Base-by-base conservation (phyloP, 2,888 invertebrate species). In the Athetis lepigone region DNA sequence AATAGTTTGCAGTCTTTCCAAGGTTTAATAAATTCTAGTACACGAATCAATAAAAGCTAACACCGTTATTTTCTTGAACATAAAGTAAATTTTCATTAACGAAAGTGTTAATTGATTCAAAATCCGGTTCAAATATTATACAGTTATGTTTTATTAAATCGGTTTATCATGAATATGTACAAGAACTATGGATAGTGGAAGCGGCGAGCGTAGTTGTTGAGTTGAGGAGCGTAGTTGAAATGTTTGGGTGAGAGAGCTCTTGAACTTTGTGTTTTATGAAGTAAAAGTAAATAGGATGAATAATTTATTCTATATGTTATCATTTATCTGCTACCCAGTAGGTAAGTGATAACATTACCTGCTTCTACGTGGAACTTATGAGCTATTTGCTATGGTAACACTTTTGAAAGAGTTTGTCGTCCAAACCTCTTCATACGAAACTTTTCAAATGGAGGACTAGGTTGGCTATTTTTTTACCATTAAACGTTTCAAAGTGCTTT, bases 71-170 rank as follows among this genome's bases (percentile, higher is more conserved):
- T n/a, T 57, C 36, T 46, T 27, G n/a, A 62, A 58, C 55, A 52
- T 43, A 54, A 74, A 62, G 65, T 81, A 65, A 74, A 75, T 75
- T 75, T 75, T 77, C 63, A 81, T 80, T 81, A 82, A 77, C 70
- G 61, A 77, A 79, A 75, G 80, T 79, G 80, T 77, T 77, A 82
- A 83, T 76, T 80, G 80, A 81, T 76, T 80, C 64, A 73, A 70
- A n/a, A 75, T 78, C 79, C 67, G 69, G 79, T 71, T 64, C 77
- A 70, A 65, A 75, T 75, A 76, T 61, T 49, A 66, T 74, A 65
- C 69, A 54, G 77, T 71, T 62, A 75, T 68, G 58, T 66, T 71
- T 78, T 67, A 75, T 72, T 67, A 60, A 75, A 77, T 80, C 33
- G 54, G 23, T 47, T 39, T 33, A 39, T 18, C 29, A 19, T 56